Conservation (phyloP, 1,140 invertebrate genomes). For the Paraescarpia echinospica region DNA sequence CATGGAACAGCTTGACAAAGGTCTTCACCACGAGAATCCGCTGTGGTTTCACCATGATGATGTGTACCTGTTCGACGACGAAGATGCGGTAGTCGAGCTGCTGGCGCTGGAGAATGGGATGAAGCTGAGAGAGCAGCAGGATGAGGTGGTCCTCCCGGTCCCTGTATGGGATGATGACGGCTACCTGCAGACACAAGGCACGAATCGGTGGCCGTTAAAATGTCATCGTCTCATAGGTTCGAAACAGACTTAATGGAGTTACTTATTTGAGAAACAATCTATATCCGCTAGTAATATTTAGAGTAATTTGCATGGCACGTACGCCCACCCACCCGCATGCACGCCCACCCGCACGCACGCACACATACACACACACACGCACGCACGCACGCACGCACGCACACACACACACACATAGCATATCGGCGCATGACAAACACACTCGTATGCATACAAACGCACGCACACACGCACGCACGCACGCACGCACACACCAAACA, state of each 20-base stretch:
- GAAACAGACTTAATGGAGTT: no score
- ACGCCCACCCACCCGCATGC: neutral
- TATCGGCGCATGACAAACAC: neutral
- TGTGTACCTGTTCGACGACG: constrained; percentile 79
- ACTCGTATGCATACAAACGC: neutral
- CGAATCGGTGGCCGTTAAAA: neutral
- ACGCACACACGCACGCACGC: no score
- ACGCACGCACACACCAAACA: no score
- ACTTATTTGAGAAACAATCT: no score
- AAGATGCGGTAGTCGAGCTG: constrained; percentile 88
- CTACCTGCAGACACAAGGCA: constrained; percentile 36
- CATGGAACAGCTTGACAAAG: no score
- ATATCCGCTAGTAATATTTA: no score
- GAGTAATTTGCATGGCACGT: no score
- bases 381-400: constrained; percentile 10
- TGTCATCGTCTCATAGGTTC: neutral
- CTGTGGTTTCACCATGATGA: neutral
- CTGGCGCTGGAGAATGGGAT: constrained; percentile 87
- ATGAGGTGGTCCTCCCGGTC: constrained; percentile 79
- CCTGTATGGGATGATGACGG: constrained; percentile 64
- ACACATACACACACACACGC: neutral
- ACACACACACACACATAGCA: neutral
- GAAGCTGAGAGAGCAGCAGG: constrained; percentile 83
- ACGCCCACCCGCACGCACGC: neutral
- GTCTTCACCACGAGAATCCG: no score